These are phyloP conservation scores for Apotomis capreana DNA, from an alignment of 2,888 invertebrate genomes.

Conservation along the genomic window DNA sequence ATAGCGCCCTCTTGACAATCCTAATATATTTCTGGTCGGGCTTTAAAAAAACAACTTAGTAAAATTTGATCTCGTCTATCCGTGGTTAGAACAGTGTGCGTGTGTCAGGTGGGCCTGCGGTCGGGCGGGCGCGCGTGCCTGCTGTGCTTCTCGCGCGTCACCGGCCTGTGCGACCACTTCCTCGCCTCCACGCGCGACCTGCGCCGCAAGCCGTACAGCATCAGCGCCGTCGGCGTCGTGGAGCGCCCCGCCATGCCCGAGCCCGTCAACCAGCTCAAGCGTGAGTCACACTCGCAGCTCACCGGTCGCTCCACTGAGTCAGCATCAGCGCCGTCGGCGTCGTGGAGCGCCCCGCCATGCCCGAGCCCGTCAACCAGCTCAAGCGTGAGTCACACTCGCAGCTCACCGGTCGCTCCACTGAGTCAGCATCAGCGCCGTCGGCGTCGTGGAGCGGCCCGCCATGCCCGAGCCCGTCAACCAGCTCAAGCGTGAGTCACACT, in stretches of 20 bases:
- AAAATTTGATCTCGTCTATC: too few relatives aligned
- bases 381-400: slow-evolving; percentile 57
- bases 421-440: slow-evolving; percentile 69
- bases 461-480: slow-evolving; percentile 72
- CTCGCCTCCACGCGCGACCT: slow-evolving; percentile 60
- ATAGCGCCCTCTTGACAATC: too few relatives aligned
- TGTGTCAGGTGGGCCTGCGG: slow-evolving; percentile 66
- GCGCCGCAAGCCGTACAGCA: slow-evolving; percentile 71
- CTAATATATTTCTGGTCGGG: too few relatives aligned
- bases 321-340: slow-evolving; percentile 71
- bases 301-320: slow-evolving; percentile 17
- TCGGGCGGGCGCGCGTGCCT: slow-evolving; percentile 74
- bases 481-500: slow-evolving; percentile 61
- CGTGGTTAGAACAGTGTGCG: too few relatives aligned
- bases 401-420: too few relatives aligned
- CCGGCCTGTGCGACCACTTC: slow-evolving; percentile 69
- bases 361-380: slow-evolving; percentile 69
- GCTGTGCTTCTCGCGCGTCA: slow-evolving; percentile 60
- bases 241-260: slow-evolving; percentile 66
- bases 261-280: slow-evolving; percentile 69
- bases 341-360: slow-evolving; percentile 60
- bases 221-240: slow-evolving; percentile 64
- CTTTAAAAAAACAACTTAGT: too few relatives aligned
- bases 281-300: slow-evolving; percentile 49
- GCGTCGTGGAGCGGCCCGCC: slow-evolving; percentile 59